Percentiles rank a stretch among this genome's conserved stretches.
Evolutionary conservation across 2,888 invertebrate genomes (phyloP).

Genomic region (Ophion obscuratus): DNA sequence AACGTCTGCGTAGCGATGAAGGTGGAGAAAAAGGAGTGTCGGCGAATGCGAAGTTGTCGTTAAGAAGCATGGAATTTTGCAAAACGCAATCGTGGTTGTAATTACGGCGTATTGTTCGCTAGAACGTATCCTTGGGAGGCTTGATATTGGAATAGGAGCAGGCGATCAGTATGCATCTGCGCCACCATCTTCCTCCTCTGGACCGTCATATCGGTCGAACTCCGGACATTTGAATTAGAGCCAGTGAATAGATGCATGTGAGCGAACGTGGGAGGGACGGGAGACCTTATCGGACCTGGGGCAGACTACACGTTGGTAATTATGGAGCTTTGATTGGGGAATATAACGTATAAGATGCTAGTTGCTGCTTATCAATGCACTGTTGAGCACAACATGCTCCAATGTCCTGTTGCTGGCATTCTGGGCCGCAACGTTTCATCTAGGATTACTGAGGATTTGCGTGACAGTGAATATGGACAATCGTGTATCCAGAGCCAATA

Average conservation of each 20-base stretch:
- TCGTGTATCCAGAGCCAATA: background rate
- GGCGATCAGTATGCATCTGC: background rate
- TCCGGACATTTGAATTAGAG: constrained; percentile 32
- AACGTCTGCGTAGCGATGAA: background rate
- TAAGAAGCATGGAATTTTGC: background rate
- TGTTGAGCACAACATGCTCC: constrained; percentile 8
- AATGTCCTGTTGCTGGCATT: constrained; percentile 16
- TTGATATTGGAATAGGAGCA: constrained; percentile 12
- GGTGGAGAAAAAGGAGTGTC: background rate
- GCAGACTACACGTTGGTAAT: constrained; percentile 55
- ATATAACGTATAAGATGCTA: constrained; percentile 40
- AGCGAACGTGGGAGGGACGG: constrained; percentile 24
- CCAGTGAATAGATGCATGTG: constrained; percentile 49
- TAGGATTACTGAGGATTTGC: constrained; percentile 1
- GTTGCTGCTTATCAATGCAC: constrained; percentile 29
- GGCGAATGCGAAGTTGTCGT: background rate
- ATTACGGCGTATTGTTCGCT: constrained; percentile 20
- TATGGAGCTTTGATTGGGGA: constrained; percentile 46
- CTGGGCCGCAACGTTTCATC: background rate
- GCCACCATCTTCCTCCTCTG: background rate
- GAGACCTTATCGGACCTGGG: constrained; percentile 51
- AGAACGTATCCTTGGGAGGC: constrained; percentile 1
- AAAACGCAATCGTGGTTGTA: background rate
- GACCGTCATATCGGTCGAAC: constrained; percentile 26
- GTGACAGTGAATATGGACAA: background rate